Percentiles rank a stretch among this genome's conserved stretches.
Evolutionary conservation across 2,888 invertebrate genomes (phyloP).

Genomic region (Limnephilus auricula): DNA sequence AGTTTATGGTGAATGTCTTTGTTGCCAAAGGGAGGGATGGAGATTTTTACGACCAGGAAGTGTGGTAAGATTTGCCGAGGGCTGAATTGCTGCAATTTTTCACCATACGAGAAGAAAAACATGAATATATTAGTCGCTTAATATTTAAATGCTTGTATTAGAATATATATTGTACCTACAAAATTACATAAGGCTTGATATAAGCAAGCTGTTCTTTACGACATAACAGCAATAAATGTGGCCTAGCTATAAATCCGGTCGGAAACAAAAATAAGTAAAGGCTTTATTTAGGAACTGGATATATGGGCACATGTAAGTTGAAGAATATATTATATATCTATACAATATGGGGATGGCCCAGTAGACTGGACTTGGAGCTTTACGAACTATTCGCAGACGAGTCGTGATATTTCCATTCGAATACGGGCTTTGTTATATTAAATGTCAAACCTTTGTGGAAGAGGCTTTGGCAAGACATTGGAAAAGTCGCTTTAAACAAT

Average conservation of each 20-base stretch:
- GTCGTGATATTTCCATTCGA: conserved; percentile 28
- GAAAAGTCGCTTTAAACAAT: neutral
- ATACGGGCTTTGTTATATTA: conserved; percentile 11
- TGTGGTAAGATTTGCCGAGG: neutral
- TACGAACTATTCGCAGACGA: conserved; percentile 14
- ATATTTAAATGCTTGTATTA: neutral
- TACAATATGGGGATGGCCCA: neutral
- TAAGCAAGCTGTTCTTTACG: conserved; percentile 22
- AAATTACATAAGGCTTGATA: neutral
- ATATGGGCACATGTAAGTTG: neutral
- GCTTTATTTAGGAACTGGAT: neutral
- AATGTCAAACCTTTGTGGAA: conserved; percentile 19
- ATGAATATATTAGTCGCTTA: neutral
- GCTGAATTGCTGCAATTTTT: neutral
- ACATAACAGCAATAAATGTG: conserved; percentile 39
- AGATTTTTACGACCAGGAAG: neutral
- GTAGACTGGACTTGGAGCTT: neutral
- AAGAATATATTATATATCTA: neutral
- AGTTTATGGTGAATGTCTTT: neutral
- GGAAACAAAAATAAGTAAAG: conserved; percentile 28
- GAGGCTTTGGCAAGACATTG: conserved; percentile 8
- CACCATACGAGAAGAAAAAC: neutral
- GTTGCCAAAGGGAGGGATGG: neutral
- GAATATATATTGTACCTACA: neutral
- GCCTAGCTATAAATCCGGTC: conserved; percentile 2